Conservation (phyloP, 2,113 vertebrate species). For the Odontophorus gujanensis region DNA sequence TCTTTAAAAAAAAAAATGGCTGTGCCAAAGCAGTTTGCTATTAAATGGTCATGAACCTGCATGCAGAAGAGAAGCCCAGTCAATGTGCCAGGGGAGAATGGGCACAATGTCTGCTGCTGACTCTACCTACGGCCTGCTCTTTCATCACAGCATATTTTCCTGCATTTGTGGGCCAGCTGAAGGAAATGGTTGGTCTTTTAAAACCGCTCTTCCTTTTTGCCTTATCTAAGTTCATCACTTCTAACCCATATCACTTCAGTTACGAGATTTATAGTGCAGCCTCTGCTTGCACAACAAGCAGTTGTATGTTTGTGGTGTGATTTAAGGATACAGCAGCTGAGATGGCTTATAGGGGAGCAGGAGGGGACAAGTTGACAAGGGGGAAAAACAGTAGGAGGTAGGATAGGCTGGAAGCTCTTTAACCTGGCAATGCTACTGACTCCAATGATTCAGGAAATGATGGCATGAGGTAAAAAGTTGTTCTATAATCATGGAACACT, state of each 20-base stretch:
- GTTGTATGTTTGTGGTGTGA: neutral
- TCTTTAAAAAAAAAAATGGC: neutral
- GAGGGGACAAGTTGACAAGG: neutral
- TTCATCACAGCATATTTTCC: neutral
- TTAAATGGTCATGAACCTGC: neutral
- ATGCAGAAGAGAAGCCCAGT: neutral
- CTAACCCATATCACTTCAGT: neutral
- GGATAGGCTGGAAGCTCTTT: neutral
- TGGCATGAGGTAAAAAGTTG: neutral
- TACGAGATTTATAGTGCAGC: neutral
- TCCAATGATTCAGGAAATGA: neutral
- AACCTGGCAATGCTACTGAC: neutral
- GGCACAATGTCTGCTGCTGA: neutral
- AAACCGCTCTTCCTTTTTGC: neutral
- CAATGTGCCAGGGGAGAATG: no score
- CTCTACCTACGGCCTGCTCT: neutral
- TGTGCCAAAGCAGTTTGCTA: neutral
- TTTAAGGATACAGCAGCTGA: neutral
- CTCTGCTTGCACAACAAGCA: neutral
- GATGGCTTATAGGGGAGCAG: neutral
- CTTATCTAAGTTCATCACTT: neutral
- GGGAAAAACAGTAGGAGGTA: neutral
- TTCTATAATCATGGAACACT: neutral
- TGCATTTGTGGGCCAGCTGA: neutral
- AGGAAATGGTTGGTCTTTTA: neutral